phyloP scores from a whole-genome alignment of 2,888 invertebrate genomes.

The Aphelenchoides bicaudatus region DNA sequence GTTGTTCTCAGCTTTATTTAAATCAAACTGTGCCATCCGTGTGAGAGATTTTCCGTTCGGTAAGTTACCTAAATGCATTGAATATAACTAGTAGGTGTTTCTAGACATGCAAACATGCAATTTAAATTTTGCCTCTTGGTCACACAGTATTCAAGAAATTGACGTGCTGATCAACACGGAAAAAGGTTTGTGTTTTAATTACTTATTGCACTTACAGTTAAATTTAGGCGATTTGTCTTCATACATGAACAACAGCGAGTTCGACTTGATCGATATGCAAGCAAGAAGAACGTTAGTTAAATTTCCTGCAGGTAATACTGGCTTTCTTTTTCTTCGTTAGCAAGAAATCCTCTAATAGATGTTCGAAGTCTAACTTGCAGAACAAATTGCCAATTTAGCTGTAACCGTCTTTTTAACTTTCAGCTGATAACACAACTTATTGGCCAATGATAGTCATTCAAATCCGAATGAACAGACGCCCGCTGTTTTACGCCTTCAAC shows the following conservation, averaged over 20 bases:
- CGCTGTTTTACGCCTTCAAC: slow-evolving; percentile 66
- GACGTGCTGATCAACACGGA: slow-evolving; percentile 73
- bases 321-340: too few relatives aligned
- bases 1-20: slow-evolving; percentile 66
- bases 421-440: slow-evolving; percentile 59
- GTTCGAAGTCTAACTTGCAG: too few relatives aligned
- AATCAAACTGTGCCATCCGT: slow-evolving; percentile 65
- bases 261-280: slow-evolving; percentile 69
- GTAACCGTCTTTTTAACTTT: slow-evolving; percentile 44
- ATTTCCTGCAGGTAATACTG: too few relatives aligned
- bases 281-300: slow-evolving; percentile 50
- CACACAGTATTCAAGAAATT: slow-evolving; percentile 65
- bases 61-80: too few relatives aligned
- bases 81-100: too few relatives aligned
- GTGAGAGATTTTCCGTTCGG: slow-evolving; percentile 67
- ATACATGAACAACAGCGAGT: slow-evolving; percentile 86
- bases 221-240: slow-evolving; percentile 81
- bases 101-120: slow-evolving; percentile 61
- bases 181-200: too few relatives aligned
- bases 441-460: slow-evolving; percentile 65
- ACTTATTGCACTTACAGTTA: too few relatives aligned
- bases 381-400: too few relatives aligned
- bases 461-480: slow-evolving; percentile 63
- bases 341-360: too few relatives aligned
- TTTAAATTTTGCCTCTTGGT: slow-evolving; percentile 67